Evolutionary conservation across 2,888 invertebrate genomes (phyloP), one percentile per base, ranked within the genome.

Genomic region (Argyresthia goedartella): DNA sequence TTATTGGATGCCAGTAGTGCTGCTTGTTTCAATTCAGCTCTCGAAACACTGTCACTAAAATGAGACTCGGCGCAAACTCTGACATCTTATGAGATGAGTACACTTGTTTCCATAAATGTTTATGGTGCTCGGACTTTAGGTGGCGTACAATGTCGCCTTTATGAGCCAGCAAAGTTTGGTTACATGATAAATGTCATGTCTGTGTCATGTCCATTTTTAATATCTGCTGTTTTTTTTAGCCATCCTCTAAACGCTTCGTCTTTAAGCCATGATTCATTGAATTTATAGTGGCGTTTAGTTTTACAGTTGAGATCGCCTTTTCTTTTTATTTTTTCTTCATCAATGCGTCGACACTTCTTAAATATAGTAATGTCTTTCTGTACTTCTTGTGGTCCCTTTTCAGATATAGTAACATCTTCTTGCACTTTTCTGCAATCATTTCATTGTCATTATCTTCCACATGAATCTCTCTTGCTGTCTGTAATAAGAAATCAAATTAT

Each of bases 21-120:
- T 9, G 50, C 11, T 41, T 48, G 39, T 50, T 54, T 50, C 36
- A 46, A 33, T 34, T 45, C 42, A 50, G 50, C 52, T 11, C 36
- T 25, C 8, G 16, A 34, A 35, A 53, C 53, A 47, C 15, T 44
- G 13, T 44, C 15, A 14, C 44, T 15, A 44, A 44, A 44, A 14
- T 15, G 44, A 15, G 13, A 14, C 3, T n/a, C 14, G 44, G 44
- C 25, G 10, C 8, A 16, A 46, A 25, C 16, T 16, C 16, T 46
- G 16, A 8, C 4, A 16, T 25, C n/a, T 46, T 46, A 6, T 16
- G 16, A 16, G 46, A 10, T 43, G n/a, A 13, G 14, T 2, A 25
- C 44, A 16, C 10, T 11, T 46, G 10, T 25, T 46, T 46, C 46
- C 25, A 46, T 46, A 25, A 25, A 16, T 46, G 10, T 46, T 46